Evolutionary conservation across 2,888 invertebrate species (phyloP).

Genomic region (Sisyra nigra): DNA sequence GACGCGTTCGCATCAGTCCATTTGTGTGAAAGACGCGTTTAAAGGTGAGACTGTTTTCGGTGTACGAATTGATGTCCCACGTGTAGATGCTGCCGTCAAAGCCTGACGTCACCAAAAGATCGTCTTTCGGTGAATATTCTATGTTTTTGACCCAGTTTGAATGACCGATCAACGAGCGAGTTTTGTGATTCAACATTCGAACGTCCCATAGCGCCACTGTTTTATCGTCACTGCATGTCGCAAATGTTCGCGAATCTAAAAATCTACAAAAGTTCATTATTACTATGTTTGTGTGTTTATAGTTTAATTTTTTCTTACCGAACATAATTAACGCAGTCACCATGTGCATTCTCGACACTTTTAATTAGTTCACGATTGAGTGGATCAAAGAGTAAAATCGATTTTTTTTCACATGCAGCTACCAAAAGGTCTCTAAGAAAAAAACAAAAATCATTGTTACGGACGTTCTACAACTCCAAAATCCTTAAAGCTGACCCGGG

Average conservation of each 20-base stretch:
- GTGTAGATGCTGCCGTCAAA: conserved; percentile 87
- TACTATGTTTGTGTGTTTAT: too few species aligned
- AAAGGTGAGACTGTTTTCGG: conserved; percentile 59
- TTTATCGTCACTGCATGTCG: conserved; percentile 87
- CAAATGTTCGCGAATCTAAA: conserved; percentile 72
- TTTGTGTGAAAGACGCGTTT: conserved; percentile 77
- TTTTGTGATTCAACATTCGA: conserved; percentile 62
- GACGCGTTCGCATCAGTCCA: conserved; percentile 68
- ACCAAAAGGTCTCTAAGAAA: conserved; percentile 57
- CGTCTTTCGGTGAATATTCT: conserved; percentile 73
- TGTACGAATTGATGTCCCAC: conserved; percentile 83
- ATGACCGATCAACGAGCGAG: conserved; percentile 68
- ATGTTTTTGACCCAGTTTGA: conserved; percentile 95
- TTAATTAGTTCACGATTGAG: conserved; percentile 58
- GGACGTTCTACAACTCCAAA: conserved; percentile 2
- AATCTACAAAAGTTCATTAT: conserved; percentile 48
- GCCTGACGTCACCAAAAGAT: conserved; percentile 76
- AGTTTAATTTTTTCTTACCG: conserved; percentile 48
- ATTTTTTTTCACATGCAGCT: conserved; percentile 82
- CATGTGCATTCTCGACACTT: conserved; percentile 66
- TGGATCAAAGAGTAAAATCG: conserved; percentile 76
- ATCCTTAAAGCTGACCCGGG: too few species aligned
- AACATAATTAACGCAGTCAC: conserved; percentile 84
- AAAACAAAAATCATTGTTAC: conserved; percentile 5
- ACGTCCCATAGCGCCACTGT: conserved; percentile 89